Evolutionary conservation across 64 coral and sea anemone genomes (phyloP), one percentile per base, ranked within the genome.

Genomic region (Montipora capricornis): DNA sequence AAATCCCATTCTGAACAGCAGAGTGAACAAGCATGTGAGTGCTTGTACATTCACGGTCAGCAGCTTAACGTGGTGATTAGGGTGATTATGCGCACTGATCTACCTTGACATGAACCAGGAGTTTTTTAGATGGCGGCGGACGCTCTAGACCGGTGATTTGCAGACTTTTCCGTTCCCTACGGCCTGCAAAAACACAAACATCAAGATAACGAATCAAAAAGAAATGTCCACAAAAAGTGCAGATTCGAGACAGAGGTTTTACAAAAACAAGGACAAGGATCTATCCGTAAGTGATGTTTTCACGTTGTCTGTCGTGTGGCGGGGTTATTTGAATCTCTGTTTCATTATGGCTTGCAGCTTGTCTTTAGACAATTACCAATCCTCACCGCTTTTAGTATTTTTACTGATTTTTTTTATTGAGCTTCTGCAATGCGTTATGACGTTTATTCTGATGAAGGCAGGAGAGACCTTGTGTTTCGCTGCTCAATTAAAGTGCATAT

Each of bases 181-280:
- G 76, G 2, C 74, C 16, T 15, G 12, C 14, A 78, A 78, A 78
- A 6, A 15, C 46, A 16, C 3, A 78, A 45, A 71, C 15, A 44
- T 86, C 19, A 50, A n/a, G 6, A 85, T 85, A 47, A 71, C 47
- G 50, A 47, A 73, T 46, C 24, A 10, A 16, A 47, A 49, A 10
- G 69, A 86, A 92, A 99, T 99, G 98, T 81, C 98, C 16, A 96
- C 93, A 52, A 99, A 88, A 83, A 67, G 80, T 5, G 58, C 86
- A 69, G 98, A 99, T 88, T 94, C 98, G 62, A 91, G 98, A 68
- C 49, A 96, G 22, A 91, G 84, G 50, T 96, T 74, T 71, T 99
- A 99, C 83, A 99, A 99, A 82, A 95, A 99, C 87, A 99, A 99
- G 51, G 94, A 99, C 80, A 96, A 96, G 94, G 98, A 99, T 89